Evolutionary conservation across 2,797 vertebrate genomes (phyloP), one percentile per base, ranked within the genome.

Genomic region (Rhodeus uyekii): DNA sequence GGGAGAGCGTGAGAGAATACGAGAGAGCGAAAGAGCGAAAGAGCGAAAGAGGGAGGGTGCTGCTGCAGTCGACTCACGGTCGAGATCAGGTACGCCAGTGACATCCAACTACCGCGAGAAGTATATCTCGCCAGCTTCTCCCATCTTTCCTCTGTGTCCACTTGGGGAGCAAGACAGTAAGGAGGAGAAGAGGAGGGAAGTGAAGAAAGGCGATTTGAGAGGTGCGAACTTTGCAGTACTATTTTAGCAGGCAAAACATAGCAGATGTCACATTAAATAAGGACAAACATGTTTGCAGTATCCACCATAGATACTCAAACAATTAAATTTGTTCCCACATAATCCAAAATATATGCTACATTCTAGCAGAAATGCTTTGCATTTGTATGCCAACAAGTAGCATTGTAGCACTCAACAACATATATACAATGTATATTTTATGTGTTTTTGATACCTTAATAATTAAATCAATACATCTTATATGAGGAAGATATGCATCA

Each of bases 41-140:
- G 81, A 27, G 82, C 68, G 36, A 83, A 80, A 7, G 76, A 83
- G 77, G 71, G 78, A 73, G 74, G 82, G 81, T 81, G 85, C 89
- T 81, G 22, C 84, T 78, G 88, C 80, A 82, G 89, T 86, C 82
- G 85, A 86, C 74, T 89, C 89, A 86, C 83, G 75, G 61, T 86
- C 82, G 79, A 76, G 84, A 89, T 85, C 83, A 61, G 64, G 83
- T 82, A 83, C 48, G 38, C 85, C 5, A 39, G 85, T 89, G 86
- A 90, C 86, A 81, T 85, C 68, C 64, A 90, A 83, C 86, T 44
- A 87, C 82, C 80, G 78, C 36, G 79, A 90, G 55, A 79, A 36
- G 88, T 87, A 79, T 73, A 46, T 86, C 13, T 53, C 67, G 13
- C 82, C 75, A 81, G 84, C 53, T 87, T 84, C 83, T 81, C 83